phyloP scores from a whole-genome alignment of 1,140 invertebrate species.

The Panulirus ornatus region DNA sequence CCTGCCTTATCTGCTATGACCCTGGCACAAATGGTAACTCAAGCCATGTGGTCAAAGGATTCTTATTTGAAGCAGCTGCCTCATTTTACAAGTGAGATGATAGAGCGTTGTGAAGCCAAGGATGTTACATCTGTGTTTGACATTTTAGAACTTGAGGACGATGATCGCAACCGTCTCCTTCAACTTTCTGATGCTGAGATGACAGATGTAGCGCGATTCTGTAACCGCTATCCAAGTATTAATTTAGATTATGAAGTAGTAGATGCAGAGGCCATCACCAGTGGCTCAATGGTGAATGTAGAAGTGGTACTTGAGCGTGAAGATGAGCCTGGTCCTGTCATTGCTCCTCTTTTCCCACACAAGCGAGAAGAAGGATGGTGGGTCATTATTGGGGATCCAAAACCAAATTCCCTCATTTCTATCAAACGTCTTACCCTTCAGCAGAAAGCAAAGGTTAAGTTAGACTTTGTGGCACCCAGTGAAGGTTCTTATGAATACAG shows the following conservation, averaged over 20 bases:
- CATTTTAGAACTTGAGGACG: conserved; percentile 98
- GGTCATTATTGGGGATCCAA: conserved; percentile 98
- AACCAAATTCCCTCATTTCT: conserved; percentile 94
- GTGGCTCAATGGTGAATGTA: conserved; percentile 90
- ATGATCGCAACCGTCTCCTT: conserved; percentile 91
- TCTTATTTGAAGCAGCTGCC: conserved; percentile 98
- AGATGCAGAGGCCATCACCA: conserved; percentile 88
- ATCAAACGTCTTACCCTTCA: conserved; percentile 97
- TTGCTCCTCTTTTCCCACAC: conserved; percentile 98
- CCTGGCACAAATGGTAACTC: conserved; percentile 99
- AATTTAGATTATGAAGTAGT: conserved; percentile 96
- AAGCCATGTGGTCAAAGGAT: conserved; percentile 99
- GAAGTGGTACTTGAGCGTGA: conserved; percentile 96
- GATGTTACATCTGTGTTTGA: conserved; percentile 97
- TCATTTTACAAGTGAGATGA: conserved; percentile 91
- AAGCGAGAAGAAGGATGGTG: conserved; percentile 99
- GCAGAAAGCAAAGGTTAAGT: conserved; percentile 94
- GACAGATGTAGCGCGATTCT: conserved; percentile 98
- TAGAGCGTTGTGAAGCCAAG: conserved; percentile 76
- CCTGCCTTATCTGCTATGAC: conserved; percentile 99
- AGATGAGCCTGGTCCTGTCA: conserved; percentile 96
- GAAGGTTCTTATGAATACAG: conserved; percentile 84
- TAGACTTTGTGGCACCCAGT: conserved; percentile 96
- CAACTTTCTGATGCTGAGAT: conserved; percentile 92
- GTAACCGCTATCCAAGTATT: conserved; percentile 99